These are phyloP conservation scores for Bufo gargarizans DNA, from an alignment of 2,113 vertebrate species.

Conservation along the genomic window DNA sequence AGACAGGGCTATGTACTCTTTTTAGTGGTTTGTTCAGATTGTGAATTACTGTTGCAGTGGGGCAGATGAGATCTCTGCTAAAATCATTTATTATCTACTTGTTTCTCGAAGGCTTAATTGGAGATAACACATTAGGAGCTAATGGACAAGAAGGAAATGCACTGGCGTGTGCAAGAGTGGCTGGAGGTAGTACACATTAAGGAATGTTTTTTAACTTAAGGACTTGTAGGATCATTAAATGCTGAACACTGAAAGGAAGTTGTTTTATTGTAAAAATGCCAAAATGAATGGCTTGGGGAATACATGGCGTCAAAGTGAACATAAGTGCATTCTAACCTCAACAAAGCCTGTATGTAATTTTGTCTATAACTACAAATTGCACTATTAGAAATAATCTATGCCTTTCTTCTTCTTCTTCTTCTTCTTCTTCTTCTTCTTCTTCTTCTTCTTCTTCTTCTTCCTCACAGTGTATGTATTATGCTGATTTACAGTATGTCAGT, in stretches of 20 bases:
- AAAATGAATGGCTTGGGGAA: neutral
- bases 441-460: too few species aligned
- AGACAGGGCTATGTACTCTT: too few species aligned
- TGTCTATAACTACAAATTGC: neutral
- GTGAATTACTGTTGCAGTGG: too few species aligned
- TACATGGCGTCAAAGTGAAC: neutral
- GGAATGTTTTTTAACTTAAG: neutral
- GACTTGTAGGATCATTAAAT: constrained; percentile 20
- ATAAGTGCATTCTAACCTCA: neutral
- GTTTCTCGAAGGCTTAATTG: constrained; percentile 14
- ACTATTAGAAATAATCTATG: too few species aligned
- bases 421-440: too few species aligned
- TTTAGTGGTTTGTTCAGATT: too few species aligned
- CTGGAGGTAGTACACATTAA: constrained; percentile 26
- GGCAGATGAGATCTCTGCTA: too few species aligned
- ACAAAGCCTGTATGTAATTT: neutral
- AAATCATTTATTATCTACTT: neutral
- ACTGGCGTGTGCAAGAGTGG: neutral
- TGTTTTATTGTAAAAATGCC: neutral
- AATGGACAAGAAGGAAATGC: constrained; percentile 25
- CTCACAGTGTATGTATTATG: too few species aligned
- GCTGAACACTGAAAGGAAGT: neutral
- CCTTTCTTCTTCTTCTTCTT: too few species aligned
- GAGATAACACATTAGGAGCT: constrained; percentile 25
- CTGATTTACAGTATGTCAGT: too few species aligned